A percentile compares a stretch with the other conserved stretches of the same genome.
phyloP scores from a whole-genome alignment of 1,140 invertebrate species.

The Hormaphis cornu region DNA sequence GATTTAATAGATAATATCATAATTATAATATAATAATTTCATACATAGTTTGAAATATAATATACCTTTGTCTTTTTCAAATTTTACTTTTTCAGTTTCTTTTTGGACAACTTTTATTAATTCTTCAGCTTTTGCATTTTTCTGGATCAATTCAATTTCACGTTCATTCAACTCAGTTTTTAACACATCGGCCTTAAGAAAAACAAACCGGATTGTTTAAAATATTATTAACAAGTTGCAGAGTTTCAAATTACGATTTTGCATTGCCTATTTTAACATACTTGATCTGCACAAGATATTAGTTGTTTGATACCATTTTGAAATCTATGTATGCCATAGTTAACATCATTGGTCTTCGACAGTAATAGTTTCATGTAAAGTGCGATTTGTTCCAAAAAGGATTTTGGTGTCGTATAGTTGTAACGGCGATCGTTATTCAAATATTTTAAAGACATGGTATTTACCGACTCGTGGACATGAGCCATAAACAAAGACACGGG shows the following conservation, averaged over 20 bases:
- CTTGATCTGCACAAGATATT: conserved; percentile 69
- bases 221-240: conserved; percentile 51
- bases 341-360: conserved; percentile 67
- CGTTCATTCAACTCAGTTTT: conserved; percentile 75
- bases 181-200: conserved; percentile 52
- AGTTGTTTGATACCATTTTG: conserved; percentile 83
- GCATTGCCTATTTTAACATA: conserved; percentile 39
- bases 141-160: conserved; percentile 76
- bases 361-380: conserved; percentile 74
- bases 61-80: conserved; percentile 70
- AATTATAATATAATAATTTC: no score
- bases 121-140: conserved; percentile 81
- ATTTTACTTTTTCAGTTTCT: conserved; percentile 81
- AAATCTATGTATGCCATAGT: conserved; percentile 65
- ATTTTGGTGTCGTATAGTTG: conserved; percentile 94
- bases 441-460: conserved; percentile 72
- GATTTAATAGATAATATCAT: no score
- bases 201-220: conserved; percentile 26
- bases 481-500: conserved; percentile 82
- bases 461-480: conserved; percentile 77
- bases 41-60: not conserved
- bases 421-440: conserved; percentile 78
- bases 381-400: conserved; percentile 86
- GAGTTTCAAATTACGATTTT: conserved; percentile 33
- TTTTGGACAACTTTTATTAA: conserved; percentile 80